Evolutionary conservation across 2,797 vertebrate genomes (phyloP), one percentile per base, ranked within the genome.

Genomic region (Acipenser oxyrinchus): DNA sequence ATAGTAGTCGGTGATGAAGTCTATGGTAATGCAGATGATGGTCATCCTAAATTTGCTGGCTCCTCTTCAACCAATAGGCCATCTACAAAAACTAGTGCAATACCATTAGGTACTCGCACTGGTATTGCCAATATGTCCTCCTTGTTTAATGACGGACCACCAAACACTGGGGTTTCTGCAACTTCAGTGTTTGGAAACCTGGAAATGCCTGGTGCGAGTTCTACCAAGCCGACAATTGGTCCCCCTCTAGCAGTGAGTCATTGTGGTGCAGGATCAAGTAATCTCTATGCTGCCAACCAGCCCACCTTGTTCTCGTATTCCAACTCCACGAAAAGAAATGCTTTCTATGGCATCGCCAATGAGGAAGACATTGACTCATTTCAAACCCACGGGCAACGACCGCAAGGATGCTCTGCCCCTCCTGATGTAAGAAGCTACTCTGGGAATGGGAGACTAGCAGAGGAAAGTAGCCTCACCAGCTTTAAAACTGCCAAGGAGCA

Each of bases 401-500:
- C 55, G 18, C 75, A 70, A 15, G 64, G 68, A 9, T 77, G 67
- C 48, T 73, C 69, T 70, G 51, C 66, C 48, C 48, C 13, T 48
- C 9, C 10, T 48, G 37, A 37, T 4, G 5, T 4, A 37, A 37
- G 37, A 37, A 37, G 37, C 37, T 37, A 37, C 37, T 49, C 15
- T 11, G 72, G 69, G 6, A 59, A n/a, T 9, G 73, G 68, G 64
- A 79, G 57, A 65, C 83, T 73, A 69, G 79, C 48, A 7, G 86
- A 83, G 48, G 86, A 89, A 57, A 72, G 69, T 13, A 48, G 23
- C 37, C 37, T 75, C 62, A 71, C 73, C 69, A 76, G 77, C 65
- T 98, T 99, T 78, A 96, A 87, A 88, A 89, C 94, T 0, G 96
- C 96, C 12, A 92, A 87, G 12, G 92, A 97, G 68, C 93, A 98